These are phyloP conservation scores for Chloebia gouldiae DNA, from an alignment of 2,113 vertebrate genomes.

Conservation along the genomic window DNA sequence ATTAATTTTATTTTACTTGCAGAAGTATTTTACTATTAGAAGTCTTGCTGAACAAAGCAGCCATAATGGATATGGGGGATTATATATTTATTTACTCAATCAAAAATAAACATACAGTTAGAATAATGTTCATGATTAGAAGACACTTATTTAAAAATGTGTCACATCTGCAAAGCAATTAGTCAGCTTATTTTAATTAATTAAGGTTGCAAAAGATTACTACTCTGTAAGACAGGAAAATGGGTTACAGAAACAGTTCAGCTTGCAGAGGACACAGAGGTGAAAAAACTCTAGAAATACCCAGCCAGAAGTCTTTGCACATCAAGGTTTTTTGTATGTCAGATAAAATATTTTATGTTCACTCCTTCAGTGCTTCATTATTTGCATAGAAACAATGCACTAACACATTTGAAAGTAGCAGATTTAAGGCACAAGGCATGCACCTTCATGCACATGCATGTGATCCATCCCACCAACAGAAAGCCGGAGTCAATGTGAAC, in stretches of 20 bases:
- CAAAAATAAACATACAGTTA: neutral
- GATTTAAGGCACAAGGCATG: neutral
- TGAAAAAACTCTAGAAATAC: neutral
- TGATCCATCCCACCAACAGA: neutral
- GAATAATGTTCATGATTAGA: neutral
- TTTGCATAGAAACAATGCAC: neutral
- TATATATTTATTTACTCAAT: neutral
- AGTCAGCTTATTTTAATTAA: neutral
- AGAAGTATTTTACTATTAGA: neutral
- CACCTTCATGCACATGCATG: accelerated
- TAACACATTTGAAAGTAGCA: neutral
- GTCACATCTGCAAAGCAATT: constrained; percentile 25
- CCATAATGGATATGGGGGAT: neutral
- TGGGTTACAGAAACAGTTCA: constrained; percentile 15
- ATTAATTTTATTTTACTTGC: neutral
- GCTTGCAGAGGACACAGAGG: neutral
- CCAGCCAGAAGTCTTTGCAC: neutral
- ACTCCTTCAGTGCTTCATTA: neutral
- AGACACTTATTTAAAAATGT: neutral
- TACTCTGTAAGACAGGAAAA: neutral
- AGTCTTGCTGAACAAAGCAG: neutral
- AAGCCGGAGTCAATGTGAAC: neutral
- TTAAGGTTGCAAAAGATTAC: neutral
- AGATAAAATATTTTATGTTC: neutral
- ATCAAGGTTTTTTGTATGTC: neutral